Conservation (phyloP, 1,140 invertebrate species). For the Hirudo medicinalis region DNA sequence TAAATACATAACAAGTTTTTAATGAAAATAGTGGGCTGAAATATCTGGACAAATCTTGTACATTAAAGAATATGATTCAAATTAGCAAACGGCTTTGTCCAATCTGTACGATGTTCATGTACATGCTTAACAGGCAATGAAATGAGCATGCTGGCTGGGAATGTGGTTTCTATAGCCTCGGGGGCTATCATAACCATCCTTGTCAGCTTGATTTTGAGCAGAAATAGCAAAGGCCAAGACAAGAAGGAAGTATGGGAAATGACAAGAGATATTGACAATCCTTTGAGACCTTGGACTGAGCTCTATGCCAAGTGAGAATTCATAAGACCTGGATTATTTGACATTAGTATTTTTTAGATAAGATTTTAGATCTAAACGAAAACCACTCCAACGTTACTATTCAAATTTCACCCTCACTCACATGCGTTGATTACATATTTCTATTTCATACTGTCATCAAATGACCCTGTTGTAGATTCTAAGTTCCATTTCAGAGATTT, state of each 20-base stretch:
- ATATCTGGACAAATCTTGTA: no score
- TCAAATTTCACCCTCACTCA: no score
- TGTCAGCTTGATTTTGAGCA: conserved; percentile 31
- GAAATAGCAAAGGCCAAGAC: conserved; percentile 20
- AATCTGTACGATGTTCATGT: no score
- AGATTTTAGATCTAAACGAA: neutral
- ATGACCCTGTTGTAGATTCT: no score
- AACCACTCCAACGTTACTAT: no score
- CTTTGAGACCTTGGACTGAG: conserved; percentile 40
- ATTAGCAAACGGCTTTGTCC: no score
- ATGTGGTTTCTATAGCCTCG: conserved; percentile 36
- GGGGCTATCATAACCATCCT: conserved; percentile 36
- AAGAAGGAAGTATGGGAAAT: conserved; percentile 38
- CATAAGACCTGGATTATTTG: neutral
- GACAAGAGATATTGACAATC: conserved; percentile 43
- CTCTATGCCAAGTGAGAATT: conserved; percentile 34
- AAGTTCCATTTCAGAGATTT: conserved; percentile 31
- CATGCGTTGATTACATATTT: no score
- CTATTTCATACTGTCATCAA: no score
- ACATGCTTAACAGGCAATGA: conserved; percentile 17
- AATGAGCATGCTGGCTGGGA: conserved; percentile 39
- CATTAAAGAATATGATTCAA: no score
- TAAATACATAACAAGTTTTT: no score
- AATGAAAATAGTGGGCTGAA: no score
- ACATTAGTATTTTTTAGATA: neutral